Conservation (phyloP, 2,888 invertebrate genomes). For the Strigamia transsilvanica region DNA sequence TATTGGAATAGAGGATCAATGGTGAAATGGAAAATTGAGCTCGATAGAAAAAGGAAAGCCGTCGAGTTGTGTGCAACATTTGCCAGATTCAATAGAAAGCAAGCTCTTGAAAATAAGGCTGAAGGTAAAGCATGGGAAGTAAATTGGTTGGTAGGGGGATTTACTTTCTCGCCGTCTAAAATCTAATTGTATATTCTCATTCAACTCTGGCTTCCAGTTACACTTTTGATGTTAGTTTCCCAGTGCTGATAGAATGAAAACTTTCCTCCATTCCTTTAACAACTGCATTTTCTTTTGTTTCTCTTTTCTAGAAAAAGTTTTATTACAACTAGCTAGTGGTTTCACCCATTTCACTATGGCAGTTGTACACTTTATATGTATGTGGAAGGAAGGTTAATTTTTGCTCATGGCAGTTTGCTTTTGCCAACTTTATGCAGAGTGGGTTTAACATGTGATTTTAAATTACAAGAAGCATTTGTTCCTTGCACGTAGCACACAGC, state of each 20-base stretch:
- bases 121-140: not conserved
- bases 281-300: not conserved
- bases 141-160: slow-evolving; percentile 22
- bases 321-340: not conserved
- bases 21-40: slow-evolving; percentile 4
- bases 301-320: not conserved
- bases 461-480: too few relatives aligned
- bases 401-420: too few relatives aligned
- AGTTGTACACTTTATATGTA: too few relatives aligned
- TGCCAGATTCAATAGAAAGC: slow-evolving; percentile 34
- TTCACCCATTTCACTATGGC: not conserved
- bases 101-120: slow-evolving; percentile 24
- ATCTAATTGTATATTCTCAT: slow-evolving; percentile 35
- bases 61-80: slow-evolving; percentile 29
- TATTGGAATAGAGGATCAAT: slow-evolving; percentile 15
- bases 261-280: not conserved
- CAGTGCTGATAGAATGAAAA: not conserved
- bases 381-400: too few relatives aligned
- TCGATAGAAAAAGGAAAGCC: slow-evolving; percentile 15
- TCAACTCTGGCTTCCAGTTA: slow-evolving; percentile 1
- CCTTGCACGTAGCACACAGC: too few relatives aligned
- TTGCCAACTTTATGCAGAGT: too few relatives aligned
- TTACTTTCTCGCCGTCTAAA: slow-evolving; percentile 21
- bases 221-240: not conserved
- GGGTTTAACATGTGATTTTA: too few relatives aligned